phyloP scores from a whole-genome alignment of 2,797 vertebrate genomes.

The Anniella stebbinsi region DNA sequence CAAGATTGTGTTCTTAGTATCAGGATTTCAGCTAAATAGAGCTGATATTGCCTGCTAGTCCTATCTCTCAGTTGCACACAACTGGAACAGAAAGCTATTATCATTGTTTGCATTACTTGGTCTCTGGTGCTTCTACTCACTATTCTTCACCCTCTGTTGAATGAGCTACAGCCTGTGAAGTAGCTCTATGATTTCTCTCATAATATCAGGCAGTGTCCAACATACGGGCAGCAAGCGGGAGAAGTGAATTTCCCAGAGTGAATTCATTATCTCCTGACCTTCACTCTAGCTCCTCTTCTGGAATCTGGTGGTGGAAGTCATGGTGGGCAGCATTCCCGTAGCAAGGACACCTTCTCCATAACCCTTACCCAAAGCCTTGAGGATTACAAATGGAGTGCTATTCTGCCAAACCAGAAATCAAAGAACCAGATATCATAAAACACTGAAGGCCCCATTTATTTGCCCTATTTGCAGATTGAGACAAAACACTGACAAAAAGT shows the following conservation, averaged over 20 bases:
- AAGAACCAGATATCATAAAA: conserved; percentile 33
- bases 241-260: neutral
- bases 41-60: conserved; percentile 28
- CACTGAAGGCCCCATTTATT: neutral
- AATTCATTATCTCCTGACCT: conserved; percentile 20
- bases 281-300: conserved; percentile 14
- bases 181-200: conserved; percentile 2
- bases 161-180: neutral
- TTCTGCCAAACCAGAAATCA: conserved; percentile 28
- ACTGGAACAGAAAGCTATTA: conserved; percentile 63
- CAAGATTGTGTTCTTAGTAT: conserved; percentile 34
- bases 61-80: conserved; percentile 44
- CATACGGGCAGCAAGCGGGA: conserved; percentile 5
- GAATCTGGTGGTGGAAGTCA: neutral
- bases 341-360: conserved; percentile 3
- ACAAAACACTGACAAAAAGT: conserved; percentile 23
- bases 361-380: conserved; percentile 16
- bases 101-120: conserved; percentile 60
- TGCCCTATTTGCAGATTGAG: conserved; percentile 20
- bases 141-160: conserved; percentile 11
- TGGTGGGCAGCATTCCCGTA: conserved; percentile 18
- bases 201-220: neutral
- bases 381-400: neutral
- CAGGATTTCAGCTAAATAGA: conserved; percentile 4
- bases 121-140: conserved; percentile 34